Evolutionary conservation across 1,140 invertebrate species (phyloP).

Genomic region (Reticulitermes speratus): DNA sequence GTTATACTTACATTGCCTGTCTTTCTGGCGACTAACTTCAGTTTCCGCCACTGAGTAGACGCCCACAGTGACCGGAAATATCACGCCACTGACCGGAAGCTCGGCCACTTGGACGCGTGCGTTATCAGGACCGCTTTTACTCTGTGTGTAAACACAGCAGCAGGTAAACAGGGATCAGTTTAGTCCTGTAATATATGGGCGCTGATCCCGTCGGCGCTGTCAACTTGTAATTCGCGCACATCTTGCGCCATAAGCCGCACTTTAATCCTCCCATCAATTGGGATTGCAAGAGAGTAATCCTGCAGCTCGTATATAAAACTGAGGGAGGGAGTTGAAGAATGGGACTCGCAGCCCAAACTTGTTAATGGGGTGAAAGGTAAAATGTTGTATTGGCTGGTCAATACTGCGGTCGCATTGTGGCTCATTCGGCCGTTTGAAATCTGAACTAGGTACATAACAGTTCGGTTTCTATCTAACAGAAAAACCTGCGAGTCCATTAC

Average conservation of each 20-base stretch:
- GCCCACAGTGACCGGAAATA: neutral
- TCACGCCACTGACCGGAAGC: neutral
- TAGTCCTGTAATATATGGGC: constrained; percentile 29
- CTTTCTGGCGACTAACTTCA: too few relatives aligned
- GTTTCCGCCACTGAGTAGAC: too few relatives aligned
- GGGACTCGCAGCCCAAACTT: neutral
- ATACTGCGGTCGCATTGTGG: neutral
- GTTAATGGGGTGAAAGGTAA: neutral
- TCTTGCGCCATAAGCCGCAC: constrained; percentile 25
- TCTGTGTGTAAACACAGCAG: constrained; percentile 13
- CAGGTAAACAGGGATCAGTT: constrained; percentile 19
- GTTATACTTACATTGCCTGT: too few relatives aligned
- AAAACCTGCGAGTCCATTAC: too few relatives aligned
- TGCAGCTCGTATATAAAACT: constrained; percentile 3
- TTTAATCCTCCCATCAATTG: constrained; percentile 28
- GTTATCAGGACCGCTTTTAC: constrained; percentile 15
- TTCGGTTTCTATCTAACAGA: too few relatives aligned
- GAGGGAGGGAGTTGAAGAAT: neutral
- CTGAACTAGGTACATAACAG: too few relatives aligned
- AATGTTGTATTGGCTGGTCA: neutral
- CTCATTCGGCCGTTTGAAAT: neutral
- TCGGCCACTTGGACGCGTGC: neutral
- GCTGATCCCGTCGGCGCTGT: constrained; percentile 28
- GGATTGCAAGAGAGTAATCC: constrained; percentile 29
- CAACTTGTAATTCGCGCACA: constrained; percentile 23